Percentiles rank a stretch among this genome's conserved stretches.
phyloP scores from a whole-genome alignment of 2,888 invertebrate genomes.

The Temnothorax rugatulus region DNA sequence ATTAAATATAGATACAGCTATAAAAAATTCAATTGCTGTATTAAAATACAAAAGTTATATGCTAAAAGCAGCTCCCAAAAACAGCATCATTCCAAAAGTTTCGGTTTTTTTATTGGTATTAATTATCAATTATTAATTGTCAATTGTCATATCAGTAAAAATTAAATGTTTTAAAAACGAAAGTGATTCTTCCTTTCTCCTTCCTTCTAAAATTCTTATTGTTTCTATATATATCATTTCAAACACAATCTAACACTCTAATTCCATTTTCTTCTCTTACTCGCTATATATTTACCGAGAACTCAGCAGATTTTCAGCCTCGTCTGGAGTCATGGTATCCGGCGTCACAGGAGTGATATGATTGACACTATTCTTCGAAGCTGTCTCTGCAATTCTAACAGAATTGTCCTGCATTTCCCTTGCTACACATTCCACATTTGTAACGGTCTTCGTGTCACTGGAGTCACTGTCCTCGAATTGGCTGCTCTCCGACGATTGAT shows the following conservation, averaged over 20 bases:
- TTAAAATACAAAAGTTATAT: slow-evolving; percentile 4
- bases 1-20: slow-evolving; percentile 16
- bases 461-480: slow-evolving; percentile 80
- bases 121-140: neutral
- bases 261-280: neutral
- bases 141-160: neutral
- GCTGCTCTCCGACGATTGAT: slow-evolving; percentile 74
- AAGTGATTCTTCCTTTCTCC: neutral
- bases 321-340: slow-evolving; percentile 93
- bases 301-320: slow-evolving; percentile 95
- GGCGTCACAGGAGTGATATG: slow-evolving; percentile 83
- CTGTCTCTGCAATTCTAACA: slow-evolving; percentile 64
- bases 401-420: slow-evolving; percentile 67
- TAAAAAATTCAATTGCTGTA: slow-evolving; percentile 30
- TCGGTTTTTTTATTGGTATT: neutral
- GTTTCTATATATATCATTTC: neutral
- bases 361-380: slow-evolving; percentile 64
- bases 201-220: neutral
- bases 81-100: slow-evolving; percentile 35
- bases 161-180: neutral
- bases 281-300: slow-evolving; percentile 89
- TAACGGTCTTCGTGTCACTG: slow-evolving; percentile 81
- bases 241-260: slow-evolving; percentile 14
- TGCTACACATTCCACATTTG: slow-evolving; percentile 76
- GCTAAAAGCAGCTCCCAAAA: slow-evolving; percentile 23